A percentile compares a stretch with the other conserved stretches of the same genome.
phyloP scores from a whole-genome alignment of 2,113 vertebrate species.

The Peromyscus maniculatus region DNA sequence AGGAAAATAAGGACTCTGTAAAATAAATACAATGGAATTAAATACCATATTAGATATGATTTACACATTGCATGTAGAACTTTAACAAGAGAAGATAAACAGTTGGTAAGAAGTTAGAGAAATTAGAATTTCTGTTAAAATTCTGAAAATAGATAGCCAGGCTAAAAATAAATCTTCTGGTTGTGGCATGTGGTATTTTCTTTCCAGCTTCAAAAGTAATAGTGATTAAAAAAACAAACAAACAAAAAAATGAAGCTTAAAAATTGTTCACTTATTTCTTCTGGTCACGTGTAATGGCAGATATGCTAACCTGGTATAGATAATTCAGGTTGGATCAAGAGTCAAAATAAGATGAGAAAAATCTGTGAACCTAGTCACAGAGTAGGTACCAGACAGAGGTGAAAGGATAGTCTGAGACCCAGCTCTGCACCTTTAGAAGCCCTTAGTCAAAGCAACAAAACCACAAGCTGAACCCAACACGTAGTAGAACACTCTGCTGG shows the following conservation, averaged over 20 bases:
- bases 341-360: background rate
- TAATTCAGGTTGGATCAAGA: background rate
- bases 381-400: background rate
- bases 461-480: background rate
- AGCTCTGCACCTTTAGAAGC: background rate
- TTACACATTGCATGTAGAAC: background rate
- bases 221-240: background rate
- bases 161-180: background rate
- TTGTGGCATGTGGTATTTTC: background rate
- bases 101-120: background rate
- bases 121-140: constrained; percentile 9
- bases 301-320: background rate
- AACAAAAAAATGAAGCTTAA: background rate
- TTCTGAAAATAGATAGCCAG: background rate
- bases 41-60: background rate
- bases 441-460: no score
- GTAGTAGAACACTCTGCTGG: background rate
- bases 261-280: background rate
- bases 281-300: background rate
- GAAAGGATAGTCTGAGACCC: background rate
- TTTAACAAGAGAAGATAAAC: background rate
- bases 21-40: background rate
- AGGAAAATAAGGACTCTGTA: background rate
- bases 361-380: background rate
- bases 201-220: background rate